Conservation (phyloP, 2,113 vertebrate species). For the Equus przewalskii region DNA sequence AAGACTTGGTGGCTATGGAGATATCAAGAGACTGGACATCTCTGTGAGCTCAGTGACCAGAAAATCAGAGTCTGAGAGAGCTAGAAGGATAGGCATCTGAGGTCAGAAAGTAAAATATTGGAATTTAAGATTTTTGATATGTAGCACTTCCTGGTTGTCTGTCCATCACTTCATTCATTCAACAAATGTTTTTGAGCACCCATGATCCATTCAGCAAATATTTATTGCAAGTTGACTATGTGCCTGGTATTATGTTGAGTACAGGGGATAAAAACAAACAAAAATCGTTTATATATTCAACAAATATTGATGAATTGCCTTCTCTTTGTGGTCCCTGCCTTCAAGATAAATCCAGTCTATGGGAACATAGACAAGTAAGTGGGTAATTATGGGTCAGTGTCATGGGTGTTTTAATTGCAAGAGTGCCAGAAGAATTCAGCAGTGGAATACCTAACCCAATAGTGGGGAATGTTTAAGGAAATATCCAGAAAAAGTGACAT, state of each 20-base stretch:
- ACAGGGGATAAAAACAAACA: background rate
- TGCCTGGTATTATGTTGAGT: background rate
- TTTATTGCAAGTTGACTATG: background rate
- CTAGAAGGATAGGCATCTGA: background rate
- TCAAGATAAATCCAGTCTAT: background rate
- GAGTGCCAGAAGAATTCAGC: background rate
- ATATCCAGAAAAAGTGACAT: background rate
- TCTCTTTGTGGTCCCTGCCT: background rate
- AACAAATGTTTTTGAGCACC: background rate
- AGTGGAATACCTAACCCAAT: background rate
- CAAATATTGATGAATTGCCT: background rate
- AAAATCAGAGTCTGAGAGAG: background rate
- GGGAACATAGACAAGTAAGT: background rate
- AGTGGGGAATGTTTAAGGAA: constrained; percentile 19
- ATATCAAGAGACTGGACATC: background rate
- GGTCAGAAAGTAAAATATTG: background rate
- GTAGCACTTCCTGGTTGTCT: background rate
- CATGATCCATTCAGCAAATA: background rate
- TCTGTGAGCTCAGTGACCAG: background rate
- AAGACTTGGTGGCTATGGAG: background rate
- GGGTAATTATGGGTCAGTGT: background rate
- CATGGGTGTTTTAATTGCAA: background rate
- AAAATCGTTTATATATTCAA: background rate
- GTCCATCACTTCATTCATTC: background rate
- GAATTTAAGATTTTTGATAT: background rate